Conservation (phyloP, 1,140 invertebrate species). For the Pogonomyrmex californicus region DNA sequence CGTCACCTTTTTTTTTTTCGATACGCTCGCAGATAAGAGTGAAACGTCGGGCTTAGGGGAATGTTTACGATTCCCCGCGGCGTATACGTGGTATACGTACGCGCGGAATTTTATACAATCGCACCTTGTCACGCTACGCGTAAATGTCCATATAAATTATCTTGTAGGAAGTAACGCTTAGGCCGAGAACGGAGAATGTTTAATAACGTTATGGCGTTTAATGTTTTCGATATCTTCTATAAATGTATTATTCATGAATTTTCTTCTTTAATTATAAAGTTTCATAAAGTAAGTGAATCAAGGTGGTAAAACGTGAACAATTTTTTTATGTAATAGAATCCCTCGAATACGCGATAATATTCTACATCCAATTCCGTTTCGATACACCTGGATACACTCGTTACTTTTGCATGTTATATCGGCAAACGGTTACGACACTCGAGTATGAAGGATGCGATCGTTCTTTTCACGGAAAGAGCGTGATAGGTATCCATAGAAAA, state of each 20-base stretch:
- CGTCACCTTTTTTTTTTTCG: constrained; percentile 36
- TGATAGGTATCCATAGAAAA: not conserved
- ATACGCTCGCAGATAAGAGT: constrained; percentile 48
- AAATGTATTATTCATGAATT: constrained; percentile 1
- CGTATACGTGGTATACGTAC: not conserved
- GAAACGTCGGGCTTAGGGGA: constrained; percentile 39
- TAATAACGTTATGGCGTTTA: constrained; percentile 17
- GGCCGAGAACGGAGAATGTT: not conserved
- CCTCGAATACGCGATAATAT: not conserved
- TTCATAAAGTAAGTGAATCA: constrained; percentile 20
- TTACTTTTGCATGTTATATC: not conserved
- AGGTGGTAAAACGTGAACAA: not conserved
- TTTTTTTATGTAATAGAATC: not conserved
- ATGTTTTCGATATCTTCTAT: not conserved
- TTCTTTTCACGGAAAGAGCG: not conserved
- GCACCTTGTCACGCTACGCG: constrained; percentile 29
- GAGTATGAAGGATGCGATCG: not conserved
- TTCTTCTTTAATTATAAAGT: not conserved
- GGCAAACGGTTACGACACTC: not conserved
- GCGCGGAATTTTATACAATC: constrained; percentile 51
- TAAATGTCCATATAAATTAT: constrained; percentile 56
- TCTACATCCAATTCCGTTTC: not conserved
- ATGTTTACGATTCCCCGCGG: constrained; percentile 55
- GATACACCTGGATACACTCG: not conserved
- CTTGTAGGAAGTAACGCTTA: constrained; percentile 30